A percentile compares a stretch with the other conserved stretches of the same genome.
Conservation (phyloP, 2,888 invertebrate species). For the Luperina testacea region DNA sequence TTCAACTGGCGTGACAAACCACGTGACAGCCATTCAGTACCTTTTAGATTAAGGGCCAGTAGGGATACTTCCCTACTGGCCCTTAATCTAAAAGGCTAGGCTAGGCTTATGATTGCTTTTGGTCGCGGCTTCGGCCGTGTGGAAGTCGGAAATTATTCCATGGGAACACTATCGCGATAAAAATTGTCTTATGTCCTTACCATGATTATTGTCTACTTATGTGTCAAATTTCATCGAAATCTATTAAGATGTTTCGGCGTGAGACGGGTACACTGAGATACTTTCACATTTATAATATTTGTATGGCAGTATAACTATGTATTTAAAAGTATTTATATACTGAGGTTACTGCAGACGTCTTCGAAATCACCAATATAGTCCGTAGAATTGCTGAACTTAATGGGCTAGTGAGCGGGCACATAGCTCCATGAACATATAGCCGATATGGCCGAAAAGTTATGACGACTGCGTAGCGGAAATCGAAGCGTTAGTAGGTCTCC, state of each 20-base stretch:
- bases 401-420: no score
- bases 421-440: not conserved
- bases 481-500: not conserved
- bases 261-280: not conserved
- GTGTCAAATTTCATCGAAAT: not conserved
- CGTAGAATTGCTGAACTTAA: not conserved
- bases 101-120: not conserved
- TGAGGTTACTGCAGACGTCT: not conserved
- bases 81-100: no score
- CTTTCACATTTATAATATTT: not conserved
- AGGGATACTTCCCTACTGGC: no score
- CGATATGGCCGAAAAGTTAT: not conserved
- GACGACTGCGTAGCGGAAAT: no score
- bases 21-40: slow-evolving; percentile 67
- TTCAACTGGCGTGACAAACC: slow-evolving; percentile 62
- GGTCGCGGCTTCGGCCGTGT: not conserved
- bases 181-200: not conserved
- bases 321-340: not conserved
- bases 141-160: not conserved
- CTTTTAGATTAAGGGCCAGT: not conserved
- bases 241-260: not conserved
- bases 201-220: no score
- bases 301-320: no score
- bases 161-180: no score
- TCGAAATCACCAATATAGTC: not conserved